Evolutionary conservation across 1,140 invertebrate genomes (phyloP).

Genomic region (Limonius californicus): DNA sequence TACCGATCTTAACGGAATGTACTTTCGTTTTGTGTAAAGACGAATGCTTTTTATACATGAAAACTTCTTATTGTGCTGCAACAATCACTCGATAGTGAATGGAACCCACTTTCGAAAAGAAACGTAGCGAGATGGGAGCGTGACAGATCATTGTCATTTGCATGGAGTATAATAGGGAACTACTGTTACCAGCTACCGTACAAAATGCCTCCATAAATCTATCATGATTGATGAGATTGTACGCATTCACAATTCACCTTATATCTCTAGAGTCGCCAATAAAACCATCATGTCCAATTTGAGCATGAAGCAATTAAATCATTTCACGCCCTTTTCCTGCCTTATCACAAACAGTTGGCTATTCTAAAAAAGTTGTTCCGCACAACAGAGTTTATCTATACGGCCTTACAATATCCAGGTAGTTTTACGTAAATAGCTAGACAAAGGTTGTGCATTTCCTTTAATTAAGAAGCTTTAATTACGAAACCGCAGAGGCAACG

Average conservation of each 20-base stretch:
- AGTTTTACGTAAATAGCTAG: no score
- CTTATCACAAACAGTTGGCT: neutral
- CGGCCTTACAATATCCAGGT: no score
- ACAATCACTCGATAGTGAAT: no score
- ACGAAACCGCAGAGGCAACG: no score
- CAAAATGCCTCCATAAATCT: slow-evolving; percentile 7
- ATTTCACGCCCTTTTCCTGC: neutral
- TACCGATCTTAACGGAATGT: no score
- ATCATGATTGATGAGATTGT: neutral
- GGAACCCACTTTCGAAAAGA: no score
- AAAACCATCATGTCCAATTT: neutral
- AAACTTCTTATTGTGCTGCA: no score
- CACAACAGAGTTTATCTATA: no score
- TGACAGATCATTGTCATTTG: slow-evolving; percentile 5
- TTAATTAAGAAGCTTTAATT: no score
- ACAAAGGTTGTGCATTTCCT: no score
- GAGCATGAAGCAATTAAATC: neutral
- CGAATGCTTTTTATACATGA: no score
- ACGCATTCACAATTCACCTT: neutral
- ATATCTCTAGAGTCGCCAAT: neutral
- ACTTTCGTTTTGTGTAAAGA: no score
- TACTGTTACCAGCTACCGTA: neutral
- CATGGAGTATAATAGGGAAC: neutral
- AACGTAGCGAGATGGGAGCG: neutral
- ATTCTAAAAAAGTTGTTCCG: neutral